A percentile compares a stretch with the other conserved stretches of the same genome.
phyloP scores from a whole-genome alignment of 2,113 vertebrate species.

The Myanophis thanlyinensis region DNA sequence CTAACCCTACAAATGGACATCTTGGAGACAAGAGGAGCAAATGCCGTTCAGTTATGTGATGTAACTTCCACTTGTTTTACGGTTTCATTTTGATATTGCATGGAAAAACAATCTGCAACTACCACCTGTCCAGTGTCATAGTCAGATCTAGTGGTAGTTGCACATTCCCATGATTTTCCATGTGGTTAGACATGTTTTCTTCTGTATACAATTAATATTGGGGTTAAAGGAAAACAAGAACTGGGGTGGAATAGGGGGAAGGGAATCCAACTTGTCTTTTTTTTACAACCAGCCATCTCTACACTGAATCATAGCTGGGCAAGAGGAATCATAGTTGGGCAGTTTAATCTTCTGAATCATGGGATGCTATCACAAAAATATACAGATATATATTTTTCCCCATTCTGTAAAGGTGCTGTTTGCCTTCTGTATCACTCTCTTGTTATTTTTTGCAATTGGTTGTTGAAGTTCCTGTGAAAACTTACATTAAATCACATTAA shows the following conservation, averaged over 20 bases:
- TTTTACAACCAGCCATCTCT: not conserved
- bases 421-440: not conserved
- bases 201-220: not conserved
- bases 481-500: not conserved
- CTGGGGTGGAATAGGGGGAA: not conserved
- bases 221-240: not conserved
- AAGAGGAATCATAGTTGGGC: not conserved
- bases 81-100: not conserved
- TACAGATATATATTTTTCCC: not conserved
- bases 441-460: not conserved
- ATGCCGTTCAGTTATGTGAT: not conserved
- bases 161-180: not conserved
- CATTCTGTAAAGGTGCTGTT: not conserved
- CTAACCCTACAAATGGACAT: not conserved
- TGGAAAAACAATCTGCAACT: not conserved
- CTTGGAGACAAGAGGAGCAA: not conserved
- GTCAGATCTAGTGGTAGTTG: not conserved
- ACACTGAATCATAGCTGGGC: not conserved
- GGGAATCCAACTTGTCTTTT: not conserved
- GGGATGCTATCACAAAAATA: not conserved
- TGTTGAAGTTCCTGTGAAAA: not conserved
- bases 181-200: not conserved
- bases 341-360: not conserved
- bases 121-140: not conserved
- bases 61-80: not conserved